phyloP scores from a whole-genome alignment of 2,888 invertebrate genomes.

The Orthosia cruda region DNA sequence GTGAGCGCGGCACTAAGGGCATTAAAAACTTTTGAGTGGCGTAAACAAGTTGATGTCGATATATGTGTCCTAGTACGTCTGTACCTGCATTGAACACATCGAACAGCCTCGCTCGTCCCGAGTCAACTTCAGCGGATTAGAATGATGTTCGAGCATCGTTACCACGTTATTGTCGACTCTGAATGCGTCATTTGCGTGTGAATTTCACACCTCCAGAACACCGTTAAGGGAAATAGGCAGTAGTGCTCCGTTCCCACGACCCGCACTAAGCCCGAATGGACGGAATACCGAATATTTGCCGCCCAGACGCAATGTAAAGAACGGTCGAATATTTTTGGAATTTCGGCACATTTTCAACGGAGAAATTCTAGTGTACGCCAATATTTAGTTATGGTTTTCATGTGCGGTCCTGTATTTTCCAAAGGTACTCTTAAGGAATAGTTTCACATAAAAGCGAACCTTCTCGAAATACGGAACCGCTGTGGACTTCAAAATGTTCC shows the following conservation, averaged over 20 bases:
- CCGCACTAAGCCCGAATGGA: constrained; percentile 46
- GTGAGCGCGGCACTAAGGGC: constrained; percentile 77
- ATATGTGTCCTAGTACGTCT: constrained; percentile 17
- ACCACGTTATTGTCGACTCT: constrained; percentile 52
- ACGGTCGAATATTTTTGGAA: constrained; percentile 58
- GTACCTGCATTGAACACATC: constrained; percentile 20
- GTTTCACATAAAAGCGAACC: constrained; percentile 54
- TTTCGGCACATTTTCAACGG: constrained; percentile 45
- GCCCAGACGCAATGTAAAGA: constrained; percentile 49
- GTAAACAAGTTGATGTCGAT: constrained; percentile 76
- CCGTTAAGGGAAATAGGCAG: constrained; percentile 40
- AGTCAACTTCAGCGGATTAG: constrained; percentile 47
- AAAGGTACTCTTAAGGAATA: constrained; percentile 31
- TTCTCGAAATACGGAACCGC: constrained; percentile 43
- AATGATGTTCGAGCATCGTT: constrained; percentile 53
- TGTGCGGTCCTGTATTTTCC: constrained; percentile 34
- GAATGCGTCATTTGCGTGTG: constrained; percentile 64
- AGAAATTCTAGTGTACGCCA: constrained; percentile 41
- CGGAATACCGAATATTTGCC: constrained; percentile 55
- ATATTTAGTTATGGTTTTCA: constrained; percentile 59
- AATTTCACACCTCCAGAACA: constrained; percentile 59
- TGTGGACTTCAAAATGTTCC: constrained; percentile 59
- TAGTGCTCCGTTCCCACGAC: constrained; percentile 21
- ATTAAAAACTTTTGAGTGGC: constrained; percentile 84
- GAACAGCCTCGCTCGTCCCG: neutral